Evolutionary conservation across 2,888 invertebrate genomes (phyloP), one percentile per base, ranked within the genome.

Genomic region (Lasius fuliginosus): DNA sequence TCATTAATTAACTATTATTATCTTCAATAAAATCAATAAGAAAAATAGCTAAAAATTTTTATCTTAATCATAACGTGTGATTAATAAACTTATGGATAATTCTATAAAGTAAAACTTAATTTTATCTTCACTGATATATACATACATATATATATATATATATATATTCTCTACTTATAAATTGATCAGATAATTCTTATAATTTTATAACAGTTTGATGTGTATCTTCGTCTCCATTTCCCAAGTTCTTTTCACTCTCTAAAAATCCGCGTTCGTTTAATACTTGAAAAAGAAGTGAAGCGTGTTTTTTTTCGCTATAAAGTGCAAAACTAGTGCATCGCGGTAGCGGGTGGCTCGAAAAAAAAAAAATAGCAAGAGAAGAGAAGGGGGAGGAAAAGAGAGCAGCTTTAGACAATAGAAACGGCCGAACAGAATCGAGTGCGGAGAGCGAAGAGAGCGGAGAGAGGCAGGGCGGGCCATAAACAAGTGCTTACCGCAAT

Each of bases 401-500:
- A 82, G 42, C 64, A 73, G 82, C 53, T 82, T 74, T 65, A 65
- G 71, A 75, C 64, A 75, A 86, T 77, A 82, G 88, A 42, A 53
- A 86, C 75, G 84, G 67, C 85, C 85, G 88, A 86, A 87, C 84
- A 87, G 89, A 88, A 87, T 90, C 89, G 90, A 90, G 90, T 71
- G 60, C 74, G 74, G 89, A 90, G 88, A 88, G 88, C 87, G 87
- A 85, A 85, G 87, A 87, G 84, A 85, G 85, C 75, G 83, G 79
- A 84, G 76, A 84, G 83, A 76, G 68, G 42, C 85, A 64, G 89
- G 86, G 87, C 84, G 88, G 90, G 90, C 90, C 88, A 89, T 91
- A 90, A 91, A 90, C 90, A 91, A 90, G 90, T 95, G 95, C 95
- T 95, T 95, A 95, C 95, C 94, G 94, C 94, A 94, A 95, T 94